Conservation (phyloP, 2,113 vertebrate species). For the Lampris megalopsis region DNA sequence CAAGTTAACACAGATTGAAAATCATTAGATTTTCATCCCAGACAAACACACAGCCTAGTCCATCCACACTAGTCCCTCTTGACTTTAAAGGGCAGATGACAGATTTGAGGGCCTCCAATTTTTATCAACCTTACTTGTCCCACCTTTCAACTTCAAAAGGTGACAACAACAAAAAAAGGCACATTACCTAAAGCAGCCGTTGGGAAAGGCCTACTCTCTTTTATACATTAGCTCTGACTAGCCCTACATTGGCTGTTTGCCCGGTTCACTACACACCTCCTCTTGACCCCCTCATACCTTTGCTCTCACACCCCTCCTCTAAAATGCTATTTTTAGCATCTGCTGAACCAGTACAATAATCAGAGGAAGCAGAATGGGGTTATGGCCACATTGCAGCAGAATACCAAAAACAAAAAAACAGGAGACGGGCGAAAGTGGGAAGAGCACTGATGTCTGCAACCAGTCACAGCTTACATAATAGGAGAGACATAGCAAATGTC, state of each 20-base stretch:
- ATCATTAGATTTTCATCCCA: no score
- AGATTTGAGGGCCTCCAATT: background rate
- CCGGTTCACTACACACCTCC: background rate
- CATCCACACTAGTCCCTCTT: no score
- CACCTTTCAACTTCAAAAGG: background rate
- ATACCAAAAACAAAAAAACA: background rate
- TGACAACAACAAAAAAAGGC: background rate
- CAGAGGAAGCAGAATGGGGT: conserved; percentile 18
- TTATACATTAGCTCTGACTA: conserved; percentile 18
- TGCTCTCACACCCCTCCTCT: no score
- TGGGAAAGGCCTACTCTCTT: background rate
- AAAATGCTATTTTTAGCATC: background rate
- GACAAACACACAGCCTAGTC: no score
- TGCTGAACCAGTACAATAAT: background rate
- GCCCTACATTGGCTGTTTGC: background rate
- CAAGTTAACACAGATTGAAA: no score
- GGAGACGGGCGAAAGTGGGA: background rate
- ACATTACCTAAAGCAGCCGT: background rate
- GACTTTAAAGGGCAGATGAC: background rate
- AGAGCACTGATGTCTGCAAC: background rate
- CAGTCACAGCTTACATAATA: background rate
- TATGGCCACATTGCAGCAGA: background rate
- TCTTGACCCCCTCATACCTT: no score
- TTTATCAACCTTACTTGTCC: background rate
- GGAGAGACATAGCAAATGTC: no score